Conservation (phyloP, 2,888 invertebrate species). For the Pteria penguin region DNA sequence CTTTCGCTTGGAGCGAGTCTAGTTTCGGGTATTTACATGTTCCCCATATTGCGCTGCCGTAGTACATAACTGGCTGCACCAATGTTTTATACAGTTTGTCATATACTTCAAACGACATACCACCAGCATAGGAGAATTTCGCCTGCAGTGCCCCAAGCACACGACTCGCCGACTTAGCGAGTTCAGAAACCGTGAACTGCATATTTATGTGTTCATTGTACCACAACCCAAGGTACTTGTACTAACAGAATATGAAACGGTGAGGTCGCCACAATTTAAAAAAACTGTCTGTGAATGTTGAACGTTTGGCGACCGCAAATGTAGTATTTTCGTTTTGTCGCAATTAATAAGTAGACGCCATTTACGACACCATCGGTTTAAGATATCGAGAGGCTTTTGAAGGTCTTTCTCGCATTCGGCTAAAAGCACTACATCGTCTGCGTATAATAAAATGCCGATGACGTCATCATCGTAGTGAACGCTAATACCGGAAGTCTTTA, state of each 20-base stretch:
- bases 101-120: too few species aligned
- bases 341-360: neutral
- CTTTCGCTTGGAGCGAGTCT: too few species aligned
- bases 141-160: neutral
- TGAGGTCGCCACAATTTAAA: too few species aligned
- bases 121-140: too few species aligned
- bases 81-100: too few species aligned
- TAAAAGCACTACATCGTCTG: neutral
- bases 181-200: neutral
- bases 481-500: neutral
- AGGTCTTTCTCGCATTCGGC: neutral
- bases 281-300: neutral
- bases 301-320: neutral
- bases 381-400: neutral
- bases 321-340: neutral
- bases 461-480: neutral
- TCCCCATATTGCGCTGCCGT: too few species aligned
- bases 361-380: neutral
- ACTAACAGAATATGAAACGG: neutral
- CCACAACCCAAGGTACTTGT: neutral
- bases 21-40: too few species aligned
- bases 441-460: neutral
- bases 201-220: neutral
- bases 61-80: too few species aligned
- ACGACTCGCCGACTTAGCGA: neutral